Evolutionary conservation across 2,113 vertebrate species (phyloP).

Genomic region (Microtus oregoni): DNA sequence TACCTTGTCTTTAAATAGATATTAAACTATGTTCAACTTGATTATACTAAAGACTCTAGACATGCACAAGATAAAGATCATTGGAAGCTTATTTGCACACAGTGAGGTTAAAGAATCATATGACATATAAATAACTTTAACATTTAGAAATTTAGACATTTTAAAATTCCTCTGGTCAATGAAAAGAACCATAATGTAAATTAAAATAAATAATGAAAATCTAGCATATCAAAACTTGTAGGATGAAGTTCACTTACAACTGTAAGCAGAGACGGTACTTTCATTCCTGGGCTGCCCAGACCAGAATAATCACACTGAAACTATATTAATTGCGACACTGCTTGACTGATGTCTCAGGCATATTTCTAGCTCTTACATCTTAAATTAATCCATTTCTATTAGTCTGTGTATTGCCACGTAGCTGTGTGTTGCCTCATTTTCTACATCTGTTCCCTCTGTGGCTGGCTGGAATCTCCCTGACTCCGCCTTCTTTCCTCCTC

Average conservation of each 20-base stretch:
- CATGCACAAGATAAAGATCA: neutral
- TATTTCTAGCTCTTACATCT: too few species aligned
- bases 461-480: too few species aligned
- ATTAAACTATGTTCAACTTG: neutral
- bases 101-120: neutral
- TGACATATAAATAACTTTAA: neutral
- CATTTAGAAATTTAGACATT: neutral
- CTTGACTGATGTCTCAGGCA: too few species aligned
- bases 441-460: too few species aligned
- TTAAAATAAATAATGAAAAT: neutral
- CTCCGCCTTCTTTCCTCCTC: too few species aligned
- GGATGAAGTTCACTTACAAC: neutral
- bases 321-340: too few species aligned
- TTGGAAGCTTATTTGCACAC: neutral
- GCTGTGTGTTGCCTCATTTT: too few species aligned
- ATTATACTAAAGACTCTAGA: neutral
- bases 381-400: too few species aligned
- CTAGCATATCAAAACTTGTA: neutral
- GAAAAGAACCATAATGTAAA: neutral
- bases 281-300: too few species aligned
- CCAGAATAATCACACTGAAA: too few species aligned
- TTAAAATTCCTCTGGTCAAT: neutral
- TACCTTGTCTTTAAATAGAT: neutral
- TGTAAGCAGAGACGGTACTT: too few species aligned
- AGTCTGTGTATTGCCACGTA: too few species aligned